Conservation (phyloP, 2,113 vertebrate species). For the Vidua macroura region DNA sequence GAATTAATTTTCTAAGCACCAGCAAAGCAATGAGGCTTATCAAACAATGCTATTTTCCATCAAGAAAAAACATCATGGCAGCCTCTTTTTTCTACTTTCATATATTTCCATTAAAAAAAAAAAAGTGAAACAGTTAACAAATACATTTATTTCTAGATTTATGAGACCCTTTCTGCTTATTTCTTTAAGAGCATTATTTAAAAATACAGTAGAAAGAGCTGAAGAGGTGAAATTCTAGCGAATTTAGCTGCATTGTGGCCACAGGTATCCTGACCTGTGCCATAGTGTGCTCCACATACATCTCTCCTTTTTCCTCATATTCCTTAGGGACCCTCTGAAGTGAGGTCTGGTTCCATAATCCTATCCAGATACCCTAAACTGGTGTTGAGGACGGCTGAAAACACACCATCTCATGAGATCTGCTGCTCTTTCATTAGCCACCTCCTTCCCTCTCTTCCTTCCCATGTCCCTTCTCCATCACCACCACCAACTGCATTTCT, state of each 20-base stretch:
- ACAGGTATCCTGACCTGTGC: background rate
- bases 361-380: background rate
- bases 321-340: background rate
- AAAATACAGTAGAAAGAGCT: background rate
- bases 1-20: conserved; percentile 50
- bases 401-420: background rate
- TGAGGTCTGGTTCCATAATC: background rate
- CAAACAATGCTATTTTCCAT: conserved; percentile 32
- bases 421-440: background rate
- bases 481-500: background rate
- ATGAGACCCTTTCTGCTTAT: background rate
- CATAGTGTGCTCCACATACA: fast-evolving
- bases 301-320: background rate
- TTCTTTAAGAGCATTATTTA: background rate
- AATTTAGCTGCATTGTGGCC: background rate
- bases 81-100: background rate
- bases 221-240: background rate
- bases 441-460: background rate
- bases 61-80: conserved; percentile 28
- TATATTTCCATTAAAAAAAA: background rate
- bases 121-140: background rate
- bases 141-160: background rate
- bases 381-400: background rate
- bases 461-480: background rate
- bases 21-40: conserved; percentile 46